These are phyloP conservation scores for Paratilapia polleni DNA, from an alignment of 2,113 vertebrate genomes.

Conservation along the genomic window DNA sequence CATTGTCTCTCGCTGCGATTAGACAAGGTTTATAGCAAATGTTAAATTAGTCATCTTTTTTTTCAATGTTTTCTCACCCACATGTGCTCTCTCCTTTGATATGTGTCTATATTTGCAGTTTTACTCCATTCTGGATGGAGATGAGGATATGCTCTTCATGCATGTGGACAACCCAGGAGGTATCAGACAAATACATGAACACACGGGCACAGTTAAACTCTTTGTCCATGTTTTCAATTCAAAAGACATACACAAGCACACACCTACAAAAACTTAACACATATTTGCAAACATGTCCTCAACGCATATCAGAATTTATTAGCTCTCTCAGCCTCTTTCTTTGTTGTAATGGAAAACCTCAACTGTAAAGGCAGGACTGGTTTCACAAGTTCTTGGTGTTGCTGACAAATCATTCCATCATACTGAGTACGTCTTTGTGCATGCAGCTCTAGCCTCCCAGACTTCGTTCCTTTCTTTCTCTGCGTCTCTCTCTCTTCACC, in stretches of 20 bases:
- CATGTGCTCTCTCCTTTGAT: neutral
- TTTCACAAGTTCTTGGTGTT: constrained; percentile 59
- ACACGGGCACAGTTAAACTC: neutral
- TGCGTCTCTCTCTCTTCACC: neutral
- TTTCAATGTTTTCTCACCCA: constrained; percentile 13
- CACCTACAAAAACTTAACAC: neutral
- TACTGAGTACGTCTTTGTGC: constrained; percentile 19
- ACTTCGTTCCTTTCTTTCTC: neutral
- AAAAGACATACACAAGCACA: neutral
- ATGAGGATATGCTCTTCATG: constrained; percentile 86
- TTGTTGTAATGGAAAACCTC: constrained; percentile 60
- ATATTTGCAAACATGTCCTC: neutral
- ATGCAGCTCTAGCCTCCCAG: neutral
- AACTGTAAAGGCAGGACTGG: constrained; percentile 52
- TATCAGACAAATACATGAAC: constrained; percentile 31
- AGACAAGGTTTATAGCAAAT: constrained; percentile 23
- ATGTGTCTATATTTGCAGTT: constrained; percentile 72
- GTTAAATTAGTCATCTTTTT: constrained; percentile 35
- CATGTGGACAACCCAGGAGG: constrained; percentile 86
- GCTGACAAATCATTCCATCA: constrained; percentile 71
- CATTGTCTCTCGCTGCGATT: constrained; percentile 54
- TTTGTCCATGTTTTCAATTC: neutral
- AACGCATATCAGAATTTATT: neutral
- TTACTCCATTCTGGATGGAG: constrained; percentile 85
- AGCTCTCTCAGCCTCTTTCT: constrained; percentile 24